Evolutionary conservation across 2,888 invertebrate species (phyloP), one percentile per base, ranked within the genome.

Genomic region (Platypus cylindrus): DNA sequence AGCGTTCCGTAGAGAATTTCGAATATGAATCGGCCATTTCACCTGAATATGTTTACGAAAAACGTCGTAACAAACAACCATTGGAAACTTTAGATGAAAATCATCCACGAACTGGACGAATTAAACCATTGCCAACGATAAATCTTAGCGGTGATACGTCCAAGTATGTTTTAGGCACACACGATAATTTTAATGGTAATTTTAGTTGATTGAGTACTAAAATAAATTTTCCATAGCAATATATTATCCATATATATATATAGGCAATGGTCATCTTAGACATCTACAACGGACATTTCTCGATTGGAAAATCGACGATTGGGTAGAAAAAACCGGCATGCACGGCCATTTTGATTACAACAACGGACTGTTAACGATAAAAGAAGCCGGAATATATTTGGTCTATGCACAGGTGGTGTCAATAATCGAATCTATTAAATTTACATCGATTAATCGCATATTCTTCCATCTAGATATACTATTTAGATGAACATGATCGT

Each of bases 401-500:
- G 69, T 82, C 29, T 85, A 85, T 53, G 80, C 79, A 0, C 81
- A 78, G 69, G 76, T 75, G 53, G 39, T 12, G 17, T 18, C 12
- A 15, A n/a, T 26, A 26, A 8, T n/a, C n/a, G n/a, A n/a, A n/a
- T n/a, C n/a, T 22, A 9, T 9, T 16, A 8, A 22, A 23, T 9
- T 36, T 30, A 8, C 9, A 18, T 18, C 29, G 5, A 29, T 13
- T 15, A 29, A 29, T 29, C 13, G 7, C 8, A 30, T 30, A 5
- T 5, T 9, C 11, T 44, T 30, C 34, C 48, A 56, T 59, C 30
- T 66, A 85, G 74, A 78, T 86, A 41, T 82, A 78, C 60, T 85
- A 84, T 55, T 65, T 80, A 39, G 84, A 85, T 51, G 70, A 72
- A 32, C 81, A 80, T 53, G 80, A 84, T 52, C 67, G 73, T 24